Base-by-base conservation (phyloP, 2,113 vertebrate genomes). In the Diglossa brunneiventris region DNA sequence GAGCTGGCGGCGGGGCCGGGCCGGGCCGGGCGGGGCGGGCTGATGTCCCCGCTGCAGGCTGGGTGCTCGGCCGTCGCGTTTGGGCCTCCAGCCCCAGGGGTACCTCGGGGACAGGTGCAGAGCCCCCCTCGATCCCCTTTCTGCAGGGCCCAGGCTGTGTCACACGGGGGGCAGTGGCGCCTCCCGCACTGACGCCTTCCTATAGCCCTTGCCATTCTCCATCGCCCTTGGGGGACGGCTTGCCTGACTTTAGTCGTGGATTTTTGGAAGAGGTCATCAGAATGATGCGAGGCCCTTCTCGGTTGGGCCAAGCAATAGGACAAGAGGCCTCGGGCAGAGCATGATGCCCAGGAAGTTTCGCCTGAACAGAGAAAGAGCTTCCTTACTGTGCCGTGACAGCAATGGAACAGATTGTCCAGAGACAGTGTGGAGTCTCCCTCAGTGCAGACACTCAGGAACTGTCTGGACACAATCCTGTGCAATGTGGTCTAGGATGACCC, bases 91-190 rank as follows among this genome's bases (percentile, higher is more conserved):
- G 55, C 22, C 22, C 21, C 9, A 3, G 19, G 13, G 12, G 4
- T 31, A 3, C 7, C 35, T 13, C 19, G 9, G 31, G 18, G 7
- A 13, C 0, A 17, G 33, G 13, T 23, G 69, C 4, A 4, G 50
- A 8, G 52, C 13, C 5, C 15, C 13, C 9, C 15, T 17, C 1
- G 55, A 27, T 44, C 31, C 27, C 27, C 31, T 33, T 16, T n/a
- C 27, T 28, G 53, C 27, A 11, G 73, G 16, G n/a, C 33, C 18
- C 24, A 0, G 16, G 19, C 4, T 6, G n/a, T n/a, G 69, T 39
- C 37, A 5, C 11, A 6, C 6, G 13, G 7, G 4, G 26, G 7
- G 8, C n/a, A 5, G 50, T 1, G 73, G 24, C 27, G 0, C 15
- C 42, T 26, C 30, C 35, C 9, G 2, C 24, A 8, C 11, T 31